Evolutionary conservation across 2,888 invertebrate species (phyloP).

Genomic region (Steinernema scapterisci): DNA sequence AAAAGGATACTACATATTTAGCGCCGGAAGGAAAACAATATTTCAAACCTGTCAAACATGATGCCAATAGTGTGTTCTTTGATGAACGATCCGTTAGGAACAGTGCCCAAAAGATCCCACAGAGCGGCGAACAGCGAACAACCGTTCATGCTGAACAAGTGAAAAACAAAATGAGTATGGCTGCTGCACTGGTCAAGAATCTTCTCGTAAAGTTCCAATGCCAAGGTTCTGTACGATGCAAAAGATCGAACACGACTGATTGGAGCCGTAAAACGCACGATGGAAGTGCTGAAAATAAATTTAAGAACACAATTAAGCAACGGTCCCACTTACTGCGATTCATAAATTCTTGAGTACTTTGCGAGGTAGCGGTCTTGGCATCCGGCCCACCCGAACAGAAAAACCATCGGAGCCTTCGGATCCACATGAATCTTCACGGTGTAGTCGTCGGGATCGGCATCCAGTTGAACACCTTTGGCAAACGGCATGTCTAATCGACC

Average conservation of each 20-base stretch:
- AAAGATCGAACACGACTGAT: slow-evolving; percentile 58
- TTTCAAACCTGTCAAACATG: slow-evolving; percentile 62
- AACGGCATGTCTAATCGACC: too few species aligned
- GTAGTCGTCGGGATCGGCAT: not conserved
- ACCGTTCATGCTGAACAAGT: slow-evolving; percentile 49
- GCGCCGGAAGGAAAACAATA: slow-evolving; percentile 21
- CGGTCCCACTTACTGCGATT: slow-evolving; percentile 71
- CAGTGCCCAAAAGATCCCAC: slow-evolving; percentile 53
- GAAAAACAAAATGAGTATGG: slow-evolving; percentile 40
- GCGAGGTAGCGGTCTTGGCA: slow-evolving; percentile 79
- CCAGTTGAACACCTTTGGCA: too few species aligned
- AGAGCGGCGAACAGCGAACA: slow-evolving; percentile 58
- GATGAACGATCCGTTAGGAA: slow-evolving; percentile 45
- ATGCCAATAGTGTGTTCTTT: slow-evolving; percentile 53
- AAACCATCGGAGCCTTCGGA: slow-evolving; percentile 73
- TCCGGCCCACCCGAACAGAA: slow-evolving; percentile 81
- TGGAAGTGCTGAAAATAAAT: slow-evolving; percentile 47
- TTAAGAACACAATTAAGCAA: not conserved
- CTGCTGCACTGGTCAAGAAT: slow-evolving; percentile 34
- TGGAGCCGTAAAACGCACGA: slow-evolving; percentile 62
- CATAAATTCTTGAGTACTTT: slow-evolving; percentile 81
- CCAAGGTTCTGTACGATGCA: slow-evolving; percentile 54
- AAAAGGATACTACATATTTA: slow-evolving; percentile 32
- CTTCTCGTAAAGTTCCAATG: slow-evolving; percentile 44
- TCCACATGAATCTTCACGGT: not conserved